Evolutionary conservation across 2,888 invertebrate genomes (phyloP), one percentile per base, ranked within the genome.

Genomic region (Euplagia quadripunctaria): DNA sequence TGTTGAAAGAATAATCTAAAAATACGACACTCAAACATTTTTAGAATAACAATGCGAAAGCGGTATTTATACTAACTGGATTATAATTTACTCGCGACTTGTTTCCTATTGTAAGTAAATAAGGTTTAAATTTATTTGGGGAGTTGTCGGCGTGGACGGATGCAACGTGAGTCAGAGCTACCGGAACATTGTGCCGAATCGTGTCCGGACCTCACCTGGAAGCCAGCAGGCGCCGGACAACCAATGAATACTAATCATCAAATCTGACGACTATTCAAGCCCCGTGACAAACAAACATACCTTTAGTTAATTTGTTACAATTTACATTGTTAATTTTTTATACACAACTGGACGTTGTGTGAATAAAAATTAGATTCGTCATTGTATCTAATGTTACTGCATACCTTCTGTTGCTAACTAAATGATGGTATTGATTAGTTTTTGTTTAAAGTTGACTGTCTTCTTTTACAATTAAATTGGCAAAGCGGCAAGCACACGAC

Each of bases 141-240:
- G 17, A 61, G 43, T 66, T 41, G 69, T 31, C 61, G 72, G 71
- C 71, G 75, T 78, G 69, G 83, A 85, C 90, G 92, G 92, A 92
- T 89, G 87, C 86, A 74, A 78, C 58, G 78, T 94, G 94, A 94
- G 85, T 94, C 94, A 76, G 80, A 93, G 85, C 94, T 93, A 94
- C 94, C 94, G 94, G 94, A 94, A 93, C 92, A 88, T 84, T 86
- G 89, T 85, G 88, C 89, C 90, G 88, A 89, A 91, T 90, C 78
- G 78, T 89, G 90, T 90, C 87, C 90, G 90, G 90, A 89, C 87
- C 90, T 91, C 89, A 92, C 92, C 91, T 90, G 91, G 88, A 87
- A 87, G 83, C 81, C 85, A 81, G 86, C 84, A 81, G 46, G 72
- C 72, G 75, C 71, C 71, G 83, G 73, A 87, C 91, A 82, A 82